Percentiles rank a stretch among this genome's conserved stretches.
Conservation (phyloP, 1,140 invertebrate genomes). For the Sitodiplosis mosellana region DNA sequence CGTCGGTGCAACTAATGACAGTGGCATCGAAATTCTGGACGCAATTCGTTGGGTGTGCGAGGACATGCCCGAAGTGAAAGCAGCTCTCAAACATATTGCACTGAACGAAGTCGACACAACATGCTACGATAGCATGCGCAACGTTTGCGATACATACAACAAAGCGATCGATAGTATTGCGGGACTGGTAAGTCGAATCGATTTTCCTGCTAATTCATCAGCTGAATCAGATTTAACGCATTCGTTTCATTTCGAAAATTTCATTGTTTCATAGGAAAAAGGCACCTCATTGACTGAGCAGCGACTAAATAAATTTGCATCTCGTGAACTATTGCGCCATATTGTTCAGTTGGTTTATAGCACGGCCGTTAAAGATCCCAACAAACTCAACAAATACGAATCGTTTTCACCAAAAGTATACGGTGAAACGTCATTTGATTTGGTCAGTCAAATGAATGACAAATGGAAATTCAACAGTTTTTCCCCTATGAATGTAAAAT, state of each 20-base stretch:
- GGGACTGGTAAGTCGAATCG: constrained; percentile 60
- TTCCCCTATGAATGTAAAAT: no score
- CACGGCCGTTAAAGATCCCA: constrained; percentile 86
- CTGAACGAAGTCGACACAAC: constrained; percentile 78
- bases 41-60: constrained; percentile 72
- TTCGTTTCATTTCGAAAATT: no score
- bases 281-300: constrained; percentile 72
- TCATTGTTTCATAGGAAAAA: constrained; percentile 81
- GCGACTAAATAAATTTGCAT: constrained; percentile 69
- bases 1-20: constrained; percentile 45
- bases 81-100: constrained; percentile 81
- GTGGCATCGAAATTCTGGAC: constrained; percentile 25
- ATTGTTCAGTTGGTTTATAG: constrained; percentile 96
- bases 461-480: no score
- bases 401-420: constrained; percentile 97
- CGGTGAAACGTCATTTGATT: constrained; percentile 94
- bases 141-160: constrained; percentile 88
- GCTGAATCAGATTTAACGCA: constrained; percentile 3
- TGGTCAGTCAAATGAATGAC: constrained; percentile 93
- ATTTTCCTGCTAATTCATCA: no score
- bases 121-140: constrained; percentile 91
- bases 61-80: constrained; percentile 82
- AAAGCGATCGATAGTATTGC: constrained; percentile 84
- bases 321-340: constrained; percentile 71
- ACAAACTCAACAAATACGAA: constrained; percentile 94